A percentile compares a stretch with the other conserved stretches of the same genome.
Conservation (phyloP, 1,140 invertebrate genomes). For the Drosophila paulistorum region DNA sequence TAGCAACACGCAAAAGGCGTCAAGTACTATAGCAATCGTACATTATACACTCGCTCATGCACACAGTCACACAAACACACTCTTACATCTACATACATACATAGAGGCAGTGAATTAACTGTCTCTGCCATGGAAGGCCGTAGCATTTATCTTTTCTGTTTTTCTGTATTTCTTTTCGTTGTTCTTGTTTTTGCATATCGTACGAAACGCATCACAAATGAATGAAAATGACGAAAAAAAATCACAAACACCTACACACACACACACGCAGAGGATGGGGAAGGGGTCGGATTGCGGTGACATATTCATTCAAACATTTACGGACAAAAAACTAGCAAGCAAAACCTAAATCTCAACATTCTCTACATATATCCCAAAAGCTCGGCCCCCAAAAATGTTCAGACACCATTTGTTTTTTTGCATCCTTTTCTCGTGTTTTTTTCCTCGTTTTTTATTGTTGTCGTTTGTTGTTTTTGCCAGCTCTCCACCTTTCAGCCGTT, state of each 20-base stretch:
- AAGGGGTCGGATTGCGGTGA: constrained; percentile 1
- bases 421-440: not conserved
- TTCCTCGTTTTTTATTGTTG: not conserved
- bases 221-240: constrained; percentile 11
- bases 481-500: not conserved
- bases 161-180: constrained; percentile 1
- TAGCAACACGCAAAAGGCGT: constrained; percentile 59
- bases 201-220: constrained; percentile 4
- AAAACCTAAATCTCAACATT: not conserved
- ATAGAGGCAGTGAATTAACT: constrained; percentile 22
- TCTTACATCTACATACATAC: not conserved
- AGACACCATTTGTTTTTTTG: constrained; percentile 2
- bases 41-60: not conserved
- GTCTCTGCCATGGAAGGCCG: constrained; percentile 3
- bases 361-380: constrained; percentile 1
- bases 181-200: not conserved
- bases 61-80: not conserved
- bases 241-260: not conserved
- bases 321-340: constrained; percentile 1
- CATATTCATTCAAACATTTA: constrained; percentile 13
- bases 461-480: not conserved
- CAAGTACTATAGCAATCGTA: constrained; percentile 29
- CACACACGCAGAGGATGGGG: not conserved
- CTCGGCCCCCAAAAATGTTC: not conserved
- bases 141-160: constrained; percentile 7